Conservation (phyloP, 2,888 invertebrate genomes). For the Brachyptera risi region DNA sequence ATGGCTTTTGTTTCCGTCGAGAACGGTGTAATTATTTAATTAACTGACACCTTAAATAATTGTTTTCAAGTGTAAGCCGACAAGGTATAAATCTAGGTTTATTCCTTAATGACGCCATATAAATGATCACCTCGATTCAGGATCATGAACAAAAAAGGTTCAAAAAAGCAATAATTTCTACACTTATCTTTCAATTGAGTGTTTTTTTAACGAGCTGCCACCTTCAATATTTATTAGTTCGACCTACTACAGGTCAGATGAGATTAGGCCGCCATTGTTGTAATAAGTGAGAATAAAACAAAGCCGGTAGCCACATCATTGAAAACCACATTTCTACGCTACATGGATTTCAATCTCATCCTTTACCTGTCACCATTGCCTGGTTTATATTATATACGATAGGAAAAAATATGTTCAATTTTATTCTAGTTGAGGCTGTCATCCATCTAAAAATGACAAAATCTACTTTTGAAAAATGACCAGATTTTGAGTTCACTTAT, state of each 20-base stretch:
- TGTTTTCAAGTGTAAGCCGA: constrained; percentile 11
- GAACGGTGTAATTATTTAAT: constrained; percentile 16
- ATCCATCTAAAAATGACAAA: no score
- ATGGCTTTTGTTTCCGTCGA: constrained; percentile 15
- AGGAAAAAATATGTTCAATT: no score
- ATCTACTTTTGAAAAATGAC: no score
- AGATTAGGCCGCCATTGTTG: background rate
- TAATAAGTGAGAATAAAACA: background rate
- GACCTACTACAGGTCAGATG: background rate
- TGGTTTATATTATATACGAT: constrained; percentile 1
- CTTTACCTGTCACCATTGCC: constrained; percentile 15
- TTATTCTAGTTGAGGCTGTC: no score
- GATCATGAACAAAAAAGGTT: constrained; percentile 8
- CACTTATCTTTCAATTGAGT: constrained; percentile 17
- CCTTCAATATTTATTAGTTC: constrained; percentile 9
- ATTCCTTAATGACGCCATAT: constrained; percentile 17
- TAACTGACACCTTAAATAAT: constrained; percentile 21
- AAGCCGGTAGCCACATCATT: constrained; percentile 16
- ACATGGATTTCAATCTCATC: constrained; percentile 7
- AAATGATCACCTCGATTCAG: constrained; percentile 10
- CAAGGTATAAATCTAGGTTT: no score
- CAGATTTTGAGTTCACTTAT: no score
- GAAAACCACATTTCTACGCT: background rate
- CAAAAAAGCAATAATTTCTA: constrained; percentile 7
- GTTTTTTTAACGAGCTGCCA: constrained; percentile 10